A percentile compares a stretch with the other conserved stretches of the same genome.
Conservation (phyloP, 2,797 vertebrate genomes). For the Psittacula derbiana region DNA sequence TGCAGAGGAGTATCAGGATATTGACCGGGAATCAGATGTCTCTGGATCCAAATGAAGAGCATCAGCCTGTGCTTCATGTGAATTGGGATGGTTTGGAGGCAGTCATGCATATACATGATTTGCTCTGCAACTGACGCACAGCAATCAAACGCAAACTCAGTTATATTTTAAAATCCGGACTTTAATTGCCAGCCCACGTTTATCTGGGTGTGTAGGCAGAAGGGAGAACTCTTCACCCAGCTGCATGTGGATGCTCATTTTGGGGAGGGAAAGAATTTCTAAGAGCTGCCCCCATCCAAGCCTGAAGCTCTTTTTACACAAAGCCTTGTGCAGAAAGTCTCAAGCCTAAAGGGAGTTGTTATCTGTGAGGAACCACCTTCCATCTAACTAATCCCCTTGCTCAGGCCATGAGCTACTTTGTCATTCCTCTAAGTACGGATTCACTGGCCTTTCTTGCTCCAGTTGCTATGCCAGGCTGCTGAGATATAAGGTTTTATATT, state of each 20-base stretch:
- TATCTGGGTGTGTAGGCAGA: conserved; percentile 13
- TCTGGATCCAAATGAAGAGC: background rate
- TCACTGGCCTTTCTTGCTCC: background rate
- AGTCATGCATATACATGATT: conserved; percentile 4
- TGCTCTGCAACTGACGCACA: conserved; percentile 15
- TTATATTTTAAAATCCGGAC: conserved; percentile 6
- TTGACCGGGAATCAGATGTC: background rate
- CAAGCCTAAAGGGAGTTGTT: background rate
- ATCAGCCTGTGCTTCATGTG: background rate
- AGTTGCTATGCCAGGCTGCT: background rate
- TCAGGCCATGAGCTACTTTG: background rate
- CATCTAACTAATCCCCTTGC: background rate
- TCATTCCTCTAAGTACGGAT: background rate
- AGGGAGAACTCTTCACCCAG: conserved; percentile 47
- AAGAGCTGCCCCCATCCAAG: background rate
- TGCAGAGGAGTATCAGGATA: background rate
- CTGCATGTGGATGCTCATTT: background rate
- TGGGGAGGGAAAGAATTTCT: background rate
- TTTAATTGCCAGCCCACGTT: conserved; percentile 37
- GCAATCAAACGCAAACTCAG: conserved; percentile 22
- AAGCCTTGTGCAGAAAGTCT: background rate
- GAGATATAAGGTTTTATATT: background rate
- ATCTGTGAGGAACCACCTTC: background rate
- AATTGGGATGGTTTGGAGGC: background rate
- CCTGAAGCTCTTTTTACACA: background rate